Conservation (phyloP, 2,888 invertebrate genomes). For the Diachrysia chrysitis region DNA sequence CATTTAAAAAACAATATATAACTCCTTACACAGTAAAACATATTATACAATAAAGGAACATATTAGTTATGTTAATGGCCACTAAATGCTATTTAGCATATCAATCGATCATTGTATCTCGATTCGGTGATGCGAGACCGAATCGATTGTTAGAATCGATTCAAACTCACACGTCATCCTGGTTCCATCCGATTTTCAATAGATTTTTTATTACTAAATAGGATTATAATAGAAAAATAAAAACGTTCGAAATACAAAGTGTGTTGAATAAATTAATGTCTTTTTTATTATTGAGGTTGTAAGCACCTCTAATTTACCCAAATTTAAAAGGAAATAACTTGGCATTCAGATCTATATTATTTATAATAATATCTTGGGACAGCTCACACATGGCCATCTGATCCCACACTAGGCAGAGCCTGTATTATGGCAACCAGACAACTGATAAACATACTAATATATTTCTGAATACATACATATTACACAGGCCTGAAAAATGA, state of each 20-base stretch:
- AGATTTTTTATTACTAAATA: conserved; percentile 24
- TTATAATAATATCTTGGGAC: no score
- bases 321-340: background rate
- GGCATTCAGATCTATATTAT: background rate
- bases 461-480: no score
- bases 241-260: background rate
- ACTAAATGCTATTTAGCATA: conserved; percentile 65
- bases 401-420: no score
- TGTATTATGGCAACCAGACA: no score
- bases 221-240: conserved; percentile 23
- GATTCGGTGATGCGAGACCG: conserved; percentile 58
- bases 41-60: conserved; percentile 22
- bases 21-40: conserved; percentile 9
- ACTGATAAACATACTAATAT: no score
- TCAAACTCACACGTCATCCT: conserved; percentile 40
- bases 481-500: no score
- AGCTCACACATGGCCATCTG: no score
- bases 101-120: conserved; percentile 64
- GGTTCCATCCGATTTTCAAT: conserved; percentile 8
- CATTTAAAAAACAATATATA: background rate
- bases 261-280: background rate
- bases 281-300: background rate
- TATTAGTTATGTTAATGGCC: conserved; percentile 58
- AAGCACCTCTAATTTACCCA: background rate
- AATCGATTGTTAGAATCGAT: conserved; percentile 67